phyloP scores from a whole-genome alignment of 2,797 vertebrate species.

The Enteromius argenteus region DNA sequence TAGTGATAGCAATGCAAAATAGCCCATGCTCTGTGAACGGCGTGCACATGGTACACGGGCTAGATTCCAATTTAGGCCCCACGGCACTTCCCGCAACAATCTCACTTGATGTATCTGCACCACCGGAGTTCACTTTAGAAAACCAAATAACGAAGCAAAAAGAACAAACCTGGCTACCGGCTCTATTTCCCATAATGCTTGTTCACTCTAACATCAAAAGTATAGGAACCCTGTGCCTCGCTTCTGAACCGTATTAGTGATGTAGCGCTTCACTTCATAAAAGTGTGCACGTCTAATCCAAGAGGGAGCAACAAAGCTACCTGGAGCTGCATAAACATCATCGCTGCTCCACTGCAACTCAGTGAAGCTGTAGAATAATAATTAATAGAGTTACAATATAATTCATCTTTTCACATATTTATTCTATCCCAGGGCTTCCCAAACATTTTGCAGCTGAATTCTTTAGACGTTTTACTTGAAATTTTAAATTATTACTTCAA shows the following conservation, averaged over 20 bases:
- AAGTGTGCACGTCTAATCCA: background rate
- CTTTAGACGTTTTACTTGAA: background rate
- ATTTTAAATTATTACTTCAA: background rate
- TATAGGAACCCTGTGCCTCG: background rate
- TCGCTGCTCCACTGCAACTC: background rate
- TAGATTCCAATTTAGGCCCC: constrained; percentile 34
- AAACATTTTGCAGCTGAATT: background rate
- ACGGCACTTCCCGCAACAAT: constrained; percentile 45
- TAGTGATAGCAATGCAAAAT: constrained; percentile 59
- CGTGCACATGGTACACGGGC: constrained; percentile 27
- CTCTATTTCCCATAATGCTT: constrained; percentile 34
- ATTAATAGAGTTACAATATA: constrained; percentile 8
- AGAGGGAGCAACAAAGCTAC: constrained; percentile 12
- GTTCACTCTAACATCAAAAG: constrained; percentile 21
- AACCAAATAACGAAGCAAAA: constrained; percentile 37
- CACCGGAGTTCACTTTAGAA: constrained; percentile 29
- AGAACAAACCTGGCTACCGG: constrained; percentile 28
- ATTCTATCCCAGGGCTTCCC: background rate
- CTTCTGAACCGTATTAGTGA: constrained; percentile 9
- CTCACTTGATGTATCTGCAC: constrained; percentile 29
- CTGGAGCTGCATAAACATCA: background rate
- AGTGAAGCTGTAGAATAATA: constrained; percentile 14
- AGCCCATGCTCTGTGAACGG: constrained; percentile 43
- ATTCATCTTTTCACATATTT: background rate
- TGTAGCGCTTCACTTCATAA: constrained; percentile 1